A percentile compares a stretch with the other conserved stretches of the same genome.
phyloP scores from a whole-genome alignment of 2,113 vertebrate genomes.

The Tragelaphus buxtoni region DNA sequence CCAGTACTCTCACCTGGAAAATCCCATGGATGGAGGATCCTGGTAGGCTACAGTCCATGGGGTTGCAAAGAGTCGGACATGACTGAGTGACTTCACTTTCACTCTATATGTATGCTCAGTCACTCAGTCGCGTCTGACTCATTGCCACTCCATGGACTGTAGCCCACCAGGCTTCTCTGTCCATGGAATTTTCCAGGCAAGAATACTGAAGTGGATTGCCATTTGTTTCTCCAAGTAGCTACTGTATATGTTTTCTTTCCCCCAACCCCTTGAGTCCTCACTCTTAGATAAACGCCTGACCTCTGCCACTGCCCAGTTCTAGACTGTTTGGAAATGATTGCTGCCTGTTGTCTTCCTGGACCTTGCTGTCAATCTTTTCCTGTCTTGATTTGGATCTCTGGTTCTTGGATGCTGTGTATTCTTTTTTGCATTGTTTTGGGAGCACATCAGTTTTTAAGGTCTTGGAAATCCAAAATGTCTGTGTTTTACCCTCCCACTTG shows the following conservation, averaged over 20 bases:
- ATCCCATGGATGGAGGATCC: neutral
- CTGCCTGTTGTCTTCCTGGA: neutral
- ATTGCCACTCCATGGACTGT: neutral
- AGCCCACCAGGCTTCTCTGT: neutral
- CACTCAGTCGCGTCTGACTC: neutral
- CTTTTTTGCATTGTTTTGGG: neutral
- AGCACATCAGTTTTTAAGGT: neutral
- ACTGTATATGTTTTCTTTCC: neutral
- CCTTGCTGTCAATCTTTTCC: neutral
- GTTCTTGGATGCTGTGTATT: neutral
- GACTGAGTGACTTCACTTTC: neutral
- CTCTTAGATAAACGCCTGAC: neutral
- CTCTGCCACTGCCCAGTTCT: neutral
- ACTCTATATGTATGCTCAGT: neutral
- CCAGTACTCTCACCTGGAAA: neutral
- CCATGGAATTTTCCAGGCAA: neutral
- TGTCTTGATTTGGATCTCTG: neutral
- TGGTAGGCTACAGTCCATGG: neutral
- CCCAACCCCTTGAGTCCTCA: neutral
- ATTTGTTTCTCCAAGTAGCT: neutral
- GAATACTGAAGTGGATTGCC: neutral
- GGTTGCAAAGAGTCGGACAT: neutral
- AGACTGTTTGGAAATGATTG: neutral
- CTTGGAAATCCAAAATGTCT: neutral
- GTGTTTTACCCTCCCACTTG: neutral